Percentiles rank a stretch among this genome's conserved stretches.
These are phyloP conservation scores for Conopomorpha cramerella DNA, from an alignment of 1,140 invertebrate genomes.

Conservation along the genomic window DNA sequence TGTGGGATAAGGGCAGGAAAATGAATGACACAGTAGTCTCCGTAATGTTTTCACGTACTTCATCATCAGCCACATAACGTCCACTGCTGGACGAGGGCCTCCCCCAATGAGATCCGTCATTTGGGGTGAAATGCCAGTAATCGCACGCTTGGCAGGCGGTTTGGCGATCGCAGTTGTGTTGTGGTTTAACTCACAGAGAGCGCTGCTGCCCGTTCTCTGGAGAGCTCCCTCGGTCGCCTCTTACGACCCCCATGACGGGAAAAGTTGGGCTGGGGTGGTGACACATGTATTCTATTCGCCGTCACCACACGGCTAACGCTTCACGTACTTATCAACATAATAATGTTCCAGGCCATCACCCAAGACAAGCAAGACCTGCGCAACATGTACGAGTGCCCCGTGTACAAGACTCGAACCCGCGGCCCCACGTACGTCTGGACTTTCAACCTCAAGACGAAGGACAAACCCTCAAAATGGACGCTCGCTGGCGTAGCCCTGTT, in stretches of 20 bases:
- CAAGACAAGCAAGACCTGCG: not conserved
- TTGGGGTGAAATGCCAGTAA: too few species aligned
- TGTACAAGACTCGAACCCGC: constrained; percentile 21
- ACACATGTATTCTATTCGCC: not conserved
- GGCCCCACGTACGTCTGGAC: constrained; percentile 90
- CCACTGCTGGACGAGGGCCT: too few species aligned
- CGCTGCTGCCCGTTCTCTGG: not conserved
- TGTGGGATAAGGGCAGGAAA: too few species aligned
- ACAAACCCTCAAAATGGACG: constrained; percentile 82
- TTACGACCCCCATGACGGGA: too few species aligned
- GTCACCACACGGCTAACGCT: not conserved
- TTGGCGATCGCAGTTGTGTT: not conserved
- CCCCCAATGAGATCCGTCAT: too few species aligned
- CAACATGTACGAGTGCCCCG: not conserved
- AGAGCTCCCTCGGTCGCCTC: too few species aligned
- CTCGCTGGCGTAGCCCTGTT: constrained; percentile 84
- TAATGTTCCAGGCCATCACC: not conserved
- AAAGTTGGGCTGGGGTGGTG: not conserved
- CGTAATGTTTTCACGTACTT: too few species aligned
- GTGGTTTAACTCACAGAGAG: not conserved
- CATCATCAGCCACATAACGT: too few species aligned
- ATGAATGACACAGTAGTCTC: too few species aligned
- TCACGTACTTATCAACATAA: not conserved
- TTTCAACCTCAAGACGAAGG: constrained; percentile 83
- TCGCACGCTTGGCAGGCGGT: too few species aligned